A percentile compares a stretch with the other conserved stretches of the same genome.
These are phyloP conservation scores for Tenthredo amoena DNA, from an alignment of 2,888 invertebrate genomes.

Conservation along the genomic window DNA sequence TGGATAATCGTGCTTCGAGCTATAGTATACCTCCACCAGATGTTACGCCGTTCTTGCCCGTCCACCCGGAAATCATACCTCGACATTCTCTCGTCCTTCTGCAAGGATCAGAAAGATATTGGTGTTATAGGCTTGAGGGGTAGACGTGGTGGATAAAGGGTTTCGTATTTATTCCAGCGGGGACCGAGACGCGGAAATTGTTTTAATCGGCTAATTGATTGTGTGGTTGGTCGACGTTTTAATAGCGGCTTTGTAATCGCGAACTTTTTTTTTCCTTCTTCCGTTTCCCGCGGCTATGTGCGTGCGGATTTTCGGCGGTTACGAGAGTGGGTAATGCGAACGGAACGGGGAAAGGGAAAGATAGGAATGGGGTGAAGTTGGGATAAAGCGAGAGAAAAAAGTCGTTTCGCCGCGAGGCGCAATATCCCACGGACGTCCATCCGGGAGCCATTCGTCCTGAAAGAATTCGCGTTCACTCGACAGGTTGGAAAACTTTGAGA, in stretches of 20 bases:
- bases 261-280: not conserved
- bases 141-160: not conserved
- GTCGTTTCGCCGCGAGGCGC: conserved; percentile 50
- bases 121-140: not conserved
- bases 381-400: conserved; percentile 33
- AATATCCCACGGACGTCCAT: conserved; percentile 52
- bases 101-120: conserved; percentile 18
- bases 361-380: conserved; percentile 9
- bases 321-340: not conserved
- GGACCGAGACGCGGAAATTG: not conserved
- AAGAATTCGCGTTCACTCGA: conserved; percentile 50
- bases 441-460: conserved; percentile 52
- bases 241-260: conserved; percentile 9
- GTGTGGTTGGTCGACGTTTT: conserved; percentile 9
- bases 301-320: conserved; percentile 21
- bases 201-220: not conserved
- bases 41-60: conserved; percentile 37
- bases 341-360: not conserved
- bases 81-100: conserved; percentile 30
- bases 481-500: conserved; percentile 51
- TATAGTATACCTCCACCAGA: conserved; percentile 58
- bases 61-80: conserved; percentile 50
- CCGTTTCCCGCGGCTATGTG: not conserved
- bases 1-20: conserved; percentile 73
- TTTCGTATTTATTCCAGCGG: not conserved